phyloP scores from a whole-genome alignment of 2,888 invertebrate genomes.

The Plutella xylostella region DNA sequence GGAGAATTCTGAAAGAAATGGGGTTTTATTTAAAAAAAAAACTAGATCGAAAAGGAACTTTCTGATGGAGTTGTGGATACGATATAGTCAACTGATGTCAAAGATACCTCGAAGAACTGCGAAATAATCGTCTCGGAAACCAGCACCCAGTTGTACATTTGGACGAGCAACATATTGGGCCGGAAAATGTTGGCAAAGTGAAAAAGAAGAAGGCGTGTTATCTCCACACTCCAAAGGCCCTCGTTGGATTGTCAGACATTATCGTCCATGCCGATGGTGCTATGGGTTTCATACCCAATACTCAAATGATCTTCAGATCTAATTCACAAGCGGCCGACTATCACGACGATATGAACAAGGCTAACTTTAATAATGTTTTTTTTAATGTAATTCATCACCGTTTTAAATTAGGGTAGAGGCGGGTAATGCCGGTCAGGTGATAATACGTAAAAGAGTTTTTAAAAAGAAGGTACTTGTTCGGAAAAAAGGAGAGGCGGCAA shows the following conservation, averaged over 20 bases:
- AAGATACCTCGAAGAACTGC: constrained; percentile 1
- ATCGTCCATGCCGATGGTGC: constrained; percentile 11
- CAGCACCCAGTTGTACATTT: constrained; percentile 1
- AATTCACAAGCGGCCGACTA: constrained; percentile 6
- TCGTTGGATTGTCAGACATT: constrained; percentile 9
- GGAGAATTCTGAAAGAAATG: neutral
- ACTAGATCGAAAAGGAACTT: constrained; percentile 15
- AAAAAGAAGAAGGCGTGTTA: neutral
- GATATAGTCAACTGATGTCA: too few species aligned
- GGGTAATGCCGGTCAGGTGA: too few species aligned
- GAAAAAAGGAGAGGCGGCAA: too few species aligned
- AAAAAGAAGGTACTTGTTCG: too few species aligned
- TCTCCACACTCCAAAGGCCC: neutral
- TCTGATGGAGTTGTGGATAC: constrained; percentile 16
- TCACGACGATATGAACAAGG: constrained; percentile 9
- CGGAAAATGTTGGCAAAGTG: neutral
- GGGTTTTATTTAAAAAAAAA: constrained; percentile 14
- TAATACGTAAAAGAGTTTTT: too few species aligned
- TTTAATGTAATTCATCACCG: too few species aligned
- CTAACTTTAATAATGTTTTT: constrained; percentile 5
- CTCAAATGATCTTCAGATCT: constrained; percentile 13
- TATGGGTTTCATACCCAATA: constrained; percentile 10
- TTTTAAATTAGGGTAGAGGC: too few species aligned
- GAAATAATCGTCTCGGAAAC: neutral
- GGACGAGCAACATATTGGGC: neutral